Evolutionary conservation across 2,113 vertebrate species (phyloP), one percentile per base, ranked within the genome.

Genomic region (Tragulus kanchil): DNA sequence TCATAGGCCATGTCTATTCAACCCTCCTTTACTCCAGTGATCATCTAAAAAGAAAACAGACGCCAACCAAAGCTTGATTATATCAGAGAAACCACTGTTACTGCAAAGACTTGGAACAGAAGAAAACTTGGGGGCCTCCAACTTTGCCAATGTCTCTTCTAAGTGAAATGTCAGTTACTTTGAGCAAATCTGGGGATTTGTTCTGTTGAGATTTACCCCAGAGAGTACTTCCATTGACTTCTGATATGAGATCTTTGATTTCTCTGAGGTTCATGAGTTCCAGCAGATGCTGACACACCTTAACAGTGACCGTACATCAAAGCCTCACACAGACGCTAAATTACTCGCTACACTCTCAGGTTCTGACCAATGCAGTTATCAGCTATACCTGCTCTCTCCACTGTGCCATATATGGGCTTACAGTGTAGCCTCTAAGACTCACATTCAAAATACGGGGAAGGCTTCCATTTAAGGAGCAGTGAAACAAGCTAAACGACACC

Each of bases 151-250:
- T n/a, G 52, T 85, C 61, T 90, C 91, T 95, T 88, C 85, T 61
- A 95, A 94, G 48, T 82, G 36, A 83, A 71, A 95, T 16, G 11
- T 77, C 58, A 82, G 85, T 90, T 90, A 78, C 69, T 48, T 71
- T 26, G 83, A 89, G 28, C 58, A 86, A 89, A 69, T 94, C 56
- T 67, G 21, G 26, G 58, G 31, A 58, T 52, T 93, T 58, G 3
- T 45, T 89, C 87, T 83, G 48, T 64, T 50, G 17, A 17, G 77
- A 90, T 87, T 65, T 48, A 78, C 45, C 31, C 82, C 42, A 6
- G 3, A n/a, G 93, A 85, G 8, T 71, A 92, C 54, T 87, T 73
- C 75, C 28, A 69, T n/a, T 52, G 28, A 58, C 25, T 85, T 73
- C 19, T 45, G 61, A 48, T 67, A 31, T 0, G 23, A 42, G 36